A percentile compares a stretch with the other conserved stretches of the same genome.
Evolutionary conservation across 2,888 invertebrate species (phyloP).

Genomic region (Conistra vaccinii): DNA sequence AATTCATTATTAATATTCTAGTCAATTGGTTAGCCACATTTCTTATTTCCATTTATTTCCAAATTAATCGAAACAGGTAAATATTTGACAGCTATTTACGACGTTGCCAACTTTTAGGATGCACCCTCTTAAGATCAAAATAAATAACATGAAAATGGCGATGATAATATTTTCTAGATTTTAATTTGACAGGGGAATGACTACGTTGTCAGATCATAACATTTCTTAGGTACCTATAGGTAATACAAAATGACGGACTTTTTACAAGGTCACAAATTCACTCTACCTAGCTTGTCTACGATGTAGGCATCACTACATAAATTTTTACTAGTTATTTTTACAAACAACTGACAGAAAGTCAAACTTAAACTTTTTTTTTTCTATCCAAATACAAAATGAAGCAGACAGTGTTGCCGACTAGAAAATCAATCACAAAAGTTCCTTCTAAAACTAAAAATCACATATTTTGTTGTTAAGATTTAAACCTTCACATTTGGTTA

Average conservation of each 20-base stretch:
- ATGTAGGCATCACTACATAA: conserved; percentile 35
- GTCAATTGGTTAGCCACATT: too few species aligned
- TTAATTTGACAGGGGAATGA: conserved; percentile 42
- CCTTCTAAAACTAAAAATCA: conserved; percentile 67
- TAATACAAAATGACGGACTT: conserved; percentile 47
- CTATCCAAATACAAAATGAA: conserved; percentile 55
- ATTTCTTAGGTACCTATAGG: conserved; percentile 27
- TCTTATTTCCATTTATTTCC: too few species aligned
- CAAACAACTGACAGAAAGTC: conserved; percentile 36
- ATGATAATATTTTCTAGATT: conserved; percentile 5
- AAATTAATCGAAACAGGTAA: too few species aligned
- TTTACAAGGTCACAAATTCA: conserved; percentile 42
- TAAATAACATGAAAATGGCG: conserved; percentile 13
- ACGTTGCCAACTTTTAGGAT: too few species aligned
- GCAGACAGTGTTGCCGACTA: conserved; percentile 71
- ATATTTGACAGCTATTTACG: too few species aligned
- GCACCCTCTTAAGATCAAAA: too few species aligned
- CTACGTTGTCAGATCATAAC: conserved; percentile 40
- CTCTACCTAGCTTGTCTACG: conserved; percentile 45
- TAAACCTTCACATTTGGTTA: conserved; percentile 53
- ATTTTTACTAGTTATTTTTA: conserved; percentile 12
- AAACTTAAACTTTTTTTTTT: conserved; percentile 17
- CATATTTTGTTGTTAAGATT: conserved; percentile 58
- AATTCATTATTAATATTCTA: too few species aligned
- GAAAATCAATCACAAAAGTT: conserved; percentile 74